Base-by-base conservation (phyloP, 2,113 vertebrate genomes). In the Psettodes erumei region DNA sequence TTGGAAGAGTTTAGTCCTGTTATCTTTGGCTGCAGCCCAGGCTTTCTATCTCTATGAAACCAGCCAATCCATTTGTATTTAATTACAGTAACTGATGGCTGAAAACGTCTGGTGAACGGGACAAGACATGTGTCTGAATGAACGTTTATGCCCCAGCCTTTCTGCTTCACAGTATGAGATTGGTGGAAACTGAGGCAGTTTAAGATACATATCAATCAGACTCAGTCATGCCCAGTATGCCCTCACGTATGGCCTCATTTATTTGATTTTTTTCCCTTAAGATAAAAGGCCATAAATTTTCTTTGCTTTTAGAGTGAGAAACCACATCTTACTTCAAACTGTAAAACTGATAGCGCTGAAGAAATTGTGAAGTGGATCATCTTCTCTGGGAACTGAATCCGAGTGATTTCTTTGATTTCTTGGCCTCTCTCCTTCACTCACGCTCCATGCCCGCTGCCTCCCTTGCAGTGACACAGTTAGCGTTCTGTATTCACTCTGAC, bases 71-170 rank as follows among this genome's bases (percentile, higher is more conserved):
- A 82, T 89, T 90, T 88, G 77, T 91, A n/a, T 88, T 89, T 89
- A 81, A 90, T 90, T 93, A 88, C 77, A 76, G 69, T 88, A 89
- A 89, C 71, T 87, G 82, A 91, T 91, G 71, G 81, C 65, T 75
- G 71, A 80, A 87, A 78, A 74, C 71, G 54, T 85, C 65, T 79
- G 58, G 63, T 84, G 70, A 84, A 86, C 86, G 68, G 66, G 76
- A 77, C 81, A 79, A 77, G 65, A 38, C 67, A 47, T 8, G 38
- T 73, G 61, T 69, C 79, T 85, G 61, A 86, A 47, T 80, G 74
- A 82, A 43, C 70, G 0, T 73, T 86, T 80, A 73, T 53, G 47
- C 40, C 32, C 16, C 28, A 42, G 42, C 63, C 48, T 86, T 66
- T 69, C 48, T 68, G 76, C 53, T 71, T 56, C 71, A 85, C 61